Base-by-base conservation (phyloP, 2,888 invertebrate genomes). In the Oscheius onirici region DNA sequence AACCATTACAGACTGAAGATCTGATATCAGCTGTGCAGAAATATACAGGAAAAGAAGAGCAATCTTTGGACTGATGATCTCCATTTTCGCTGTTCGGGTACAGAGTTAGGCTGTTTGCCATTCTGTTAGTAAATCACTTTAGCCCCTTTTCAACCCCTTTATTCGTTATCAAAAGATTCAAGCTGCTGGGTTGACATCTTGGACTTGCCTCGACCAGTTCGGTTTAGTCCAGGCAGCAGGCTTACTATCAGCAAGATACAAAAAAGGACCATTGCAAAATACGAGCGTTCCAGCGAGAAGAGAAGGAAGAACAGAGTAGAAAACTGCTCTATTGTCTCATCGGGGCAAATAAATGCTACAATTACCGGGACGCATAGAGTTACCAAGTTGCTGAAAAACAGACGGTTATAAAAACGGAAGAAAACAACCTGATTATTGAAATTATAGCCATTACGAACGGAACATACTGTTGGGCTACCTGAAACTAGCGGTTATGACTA, bases 371-470 rank as follows among this genome's bases (percentile, higher is more conserved):
- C 67, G 3, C 76, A 34, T 28, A 81, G 75, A 5, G 71, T 76
- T 28, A 71, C 60, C 3, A 73, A 57, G 70, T 78, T 79, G 34
- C 34, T 34, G 34, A 8, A 34, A 34, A 34, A 6, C 5, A 34
- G 8, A 34, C 8, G 3, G 34, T 34, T 34, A 3, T 3, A 34
- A 6, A 34, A 8, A 34, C 5, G 8, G 34, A 8, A 34, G 34
- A 34, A 34, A 6, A 8, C 8, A 6, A 34, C 8, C 73, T 67
- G 15, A 57, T 70, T 44, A 76, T 55, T 0, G 76, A 76, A 34
- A 75, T 74, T 8, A 80, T 73, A 3, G 78, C 76, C 76, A 80
- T 74, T 24, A 80, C 78, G 58, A 77, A 78, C 40, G 73, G 78
- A n/a, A 77, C 75, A 69, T 74, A 72, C 34, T 80, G 78, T n/a